Conservation (phyloP, 2,888 invertebrate species). For the Parnassius smintheus region DNA sequence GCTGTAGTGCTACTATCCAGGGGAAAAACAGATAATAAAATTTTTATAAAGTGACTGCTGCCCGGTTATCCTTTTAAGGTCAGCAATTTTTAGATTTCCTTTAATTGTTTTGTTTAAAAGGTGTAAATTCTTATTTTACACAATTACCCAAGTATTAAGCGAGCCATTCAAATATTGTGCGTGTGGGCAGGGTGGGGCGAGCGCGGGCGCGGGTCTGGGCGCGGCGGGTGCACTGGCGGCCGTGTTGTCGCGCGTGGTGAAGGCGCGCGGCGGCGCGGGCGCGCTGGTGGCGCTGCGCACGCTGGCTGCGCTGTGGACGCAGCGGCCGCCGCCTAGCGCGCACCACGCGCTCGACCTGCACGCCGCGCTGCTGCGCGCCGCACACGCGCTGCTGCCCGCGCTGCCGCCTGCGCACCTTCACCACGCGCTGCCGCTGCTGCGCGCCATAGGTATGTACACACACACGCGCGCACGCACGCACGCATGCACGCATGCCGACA, state of each 20-base stretch:
- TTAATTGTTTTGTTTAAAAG: too few relatives aligned
- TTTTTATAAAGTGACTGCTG: too few relatives aligned
- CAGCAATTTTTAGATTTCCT: too few relatives aligned
- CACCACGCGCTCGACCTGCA: slow-evolving; percentile 42
- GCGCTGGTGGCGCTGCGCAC: slow-evolving; percentile 75
- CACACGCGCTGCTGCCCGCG: slow-evolving; percentile 85
- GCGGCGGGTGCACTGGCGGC: slow-evolving; percentile 57
- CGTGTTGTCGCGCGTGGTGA: slow-evolving; percentile 62
- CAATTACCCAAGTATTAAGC: too few relatives aligned
- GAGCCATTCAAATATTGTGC: too few relatives aligned
- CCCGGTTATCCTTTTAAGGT: too few relatives aligned
- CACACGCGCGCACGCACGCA: slow-evolving; percentile 57
- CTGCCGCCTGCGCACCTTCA: slow-evolving; percentile 83
- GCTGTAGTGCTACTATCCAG: too few relatives aligned
- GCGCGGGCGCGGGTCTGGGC: slow-evolving; percentile 65
- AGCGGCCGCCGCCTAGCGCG: slow-evolving; percentile 61
- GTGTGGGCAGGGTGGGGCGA: slow-evolving; percentile 53
- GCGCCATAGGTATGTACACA: slow-evolving; percentile 76
- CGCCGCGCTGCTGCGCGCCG: slow-evolving; percentile 80
- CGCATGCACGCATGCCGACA: too few relatives aligned
- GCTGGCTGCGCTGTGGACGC: slow-evolving; percentile 85
- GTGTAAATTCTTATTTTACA: too few relatives aligned
- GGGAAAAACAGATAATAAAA: too few relatives aligned
- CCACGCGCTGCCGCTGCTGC: slow-evolving; percentile 87
- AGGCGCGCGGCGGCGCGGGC: slow-evolving; percentile 57